Conservation (phyloP, 2,888 invertebrate species). For the Hirtodrosophila alboralis region DNA sequence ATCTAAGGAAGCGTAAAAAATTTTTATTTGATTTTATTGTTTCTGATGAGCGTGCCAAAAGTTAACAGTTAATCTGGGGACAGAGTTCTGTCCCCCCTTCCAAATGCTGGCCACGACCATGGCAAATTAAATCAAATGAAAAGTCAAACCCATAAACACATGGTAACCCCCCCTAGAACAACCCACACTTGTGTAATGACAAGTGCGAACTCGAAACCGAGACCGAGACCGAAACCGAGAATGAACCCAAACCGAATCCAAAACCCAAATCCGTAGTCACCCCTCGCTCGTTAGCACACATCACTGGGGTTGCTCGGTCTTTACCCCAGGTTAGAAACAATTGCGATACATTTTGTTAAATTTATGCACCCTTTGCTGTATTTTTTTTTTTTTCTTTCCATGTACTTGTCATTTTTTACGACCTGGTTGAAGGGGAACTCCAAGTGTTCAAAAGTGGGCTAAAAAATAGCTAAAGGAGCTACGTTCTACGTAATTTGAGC, state of each 20-base stretch:
- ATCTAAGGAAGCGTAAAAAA: slow-evolving; percentile 72
- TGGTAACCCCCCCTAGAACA: slow-evolving; percentile 45
- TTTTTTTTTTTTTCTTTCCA: slow-evolving; percentile 5
- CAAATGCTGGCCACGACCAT: slow-evolving; percentile 24
- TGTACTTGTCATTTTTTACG: slow-evolving; percentile 71
- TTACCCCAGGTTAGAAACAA: slow-evolving; percentile 67
- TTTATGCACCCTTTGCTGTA: slow-evolving; percentile 73
- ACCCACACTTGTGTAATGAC: slow-evolving; percentile 28
- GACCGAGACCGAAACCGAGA: slow-evolving; percentile 15
- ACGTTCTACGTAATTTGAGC: slow-evolving; percentile 60
- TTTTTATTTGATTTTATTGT: slow-evolving; percentile 79
- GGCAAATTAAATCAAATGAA: slow-evolving; percentile 77
- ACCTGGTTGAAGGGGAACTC: slow-evolving; percentile 23
- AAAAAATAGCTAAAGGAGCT: slow-evolving; percentile 39
- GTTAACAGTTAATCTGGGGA: slow-evolving; percentile 64
- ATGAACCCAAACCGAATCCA: slow-evolving; percentile 32
- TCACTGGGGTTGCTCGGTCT: slow-evolving; percentile 42
- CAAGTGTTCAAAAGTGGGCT: slow-evolving; percentile 31
- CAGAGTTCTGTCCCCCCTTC: slow-evolving; percentile 40
- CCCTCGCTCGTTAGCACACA: slow-evolving; percentile 31
- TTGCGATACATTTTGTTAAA: slow-evolving; percentile 74
- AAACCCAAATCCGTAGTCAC: slow-evolving; percentile 29
- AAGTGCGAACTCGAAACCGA: slow-evolving; percentile 12
- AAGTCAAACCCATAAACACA: slow-evolving; percentile 77
- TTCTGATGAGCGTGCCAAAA: slow-evolving; percentile 72